Conservation (phyloP, 1,140 invertebrate species). For the Physella acuta region DNA sequence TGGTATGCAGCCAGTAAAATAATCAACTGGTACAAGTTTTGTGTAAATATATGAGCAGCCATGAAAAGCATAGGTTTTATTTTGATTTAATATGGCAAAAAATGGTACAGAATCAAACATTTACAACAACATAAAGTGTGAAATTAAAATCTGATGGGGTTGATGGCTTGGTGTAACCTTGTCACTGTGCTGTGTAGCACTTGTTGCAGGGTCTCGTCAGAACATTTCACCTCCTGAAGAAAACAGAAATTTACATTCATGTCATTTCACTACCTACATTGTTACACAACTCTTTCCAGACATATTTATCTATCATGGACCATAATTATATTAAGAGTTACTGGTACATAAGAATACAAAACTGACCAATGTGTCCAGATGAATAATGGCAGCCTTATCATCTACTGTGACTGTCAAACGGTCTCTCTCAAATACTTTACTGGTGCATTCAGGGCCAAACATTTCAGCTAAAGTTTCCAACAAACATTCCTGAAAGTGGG, state of each 20-base stretch:
- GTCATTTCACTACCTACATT: neutral
- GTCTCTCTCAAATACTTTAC: slow-evolving; percentile 90
- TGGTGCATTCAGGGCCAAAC: slow-evolving; percentile 93
- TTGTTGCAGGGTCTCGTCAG: slow-evolving; percentile 80
- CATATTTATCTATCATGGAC: no score
- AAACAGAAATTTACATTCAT: slow-evolving; percentile 5
- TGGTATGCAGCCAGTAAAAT: no score
- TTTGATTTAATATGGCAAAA: no score
- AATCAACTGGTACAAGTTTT: no score
- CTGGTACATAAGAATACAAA: no score
- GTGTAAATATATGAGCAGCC: no score
- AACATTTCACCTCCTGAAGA: slow-evolving; percentile 77
- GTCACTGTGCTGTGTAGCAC: slow-evolving; percentile 82
- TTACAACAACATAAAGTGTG: no score
- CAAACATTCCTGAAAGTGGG: slow-evolving; percentile 75
- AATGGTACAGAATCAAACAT: neutral
- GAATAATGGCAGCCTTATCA: slow-evolving; percentile 82
- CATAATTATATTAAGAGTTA: no score
- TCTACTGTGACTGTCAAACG: slow-evolving; percentile 83
- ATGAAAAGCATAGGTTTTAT: no score
- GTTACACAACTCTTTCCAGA: no score
- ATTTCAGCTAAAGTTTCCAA: slow-evolving; percentile 79
- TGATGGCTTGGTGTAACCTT: slow-evolving; percentile 81
- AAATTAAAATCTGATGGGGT: slow-evolving; percentile 62
- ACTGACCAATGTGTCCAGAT: slow-evolving; percentile 76